Percentiles rank a stretch among this genome's conserved stretches.
phyloP scores from a whole-genome alignment of 2,113 vertebrate species.

The Zingel zingel region DNA sequence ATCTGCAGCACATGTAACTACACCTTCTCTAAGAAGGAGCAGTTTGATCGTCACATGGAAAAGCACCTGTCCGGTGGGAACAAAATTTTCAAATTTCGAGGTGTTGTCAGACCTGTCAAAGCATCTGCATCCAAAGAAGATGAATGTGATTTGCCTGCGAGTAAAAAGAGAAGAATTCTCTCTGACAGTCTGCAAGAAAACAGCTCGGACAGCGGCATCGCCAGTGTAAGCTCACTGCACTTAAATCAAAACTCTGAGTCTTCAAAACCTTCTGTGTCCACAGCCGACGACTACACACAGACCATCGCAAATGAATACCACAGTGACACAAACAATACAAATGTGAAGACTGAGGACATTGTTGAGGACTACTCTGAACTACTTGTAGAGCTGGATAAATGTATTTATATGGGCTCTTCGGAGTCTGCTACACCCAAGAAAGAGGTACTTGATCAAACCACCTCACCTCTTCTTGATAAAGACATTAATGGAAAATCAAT shows the following conservation, averaged over 20 bases:
- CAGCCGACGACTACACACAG: conserved; percentile 73
- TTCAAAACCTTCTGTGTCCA: conserved; percentile 68
- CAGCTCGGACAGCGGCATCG: conserved; percentile 77
- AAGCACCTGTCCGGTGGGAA: conserved; percentile 91
- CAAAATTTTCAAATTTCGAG: conserved; percentile 92
- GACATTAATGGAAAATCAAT: conserved; percentile 60
- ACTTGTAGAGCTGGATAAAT: conserved; percentile 74
- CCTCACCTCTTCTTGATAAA: conserved; percentile 52
- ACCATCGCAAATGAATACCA: conserved; percentile 47
- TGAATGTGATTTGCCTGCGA: conserved; percentile 82
- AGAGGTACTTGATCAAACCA: conserved; percentile 46
- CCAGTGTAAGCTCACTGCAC: conserved; percentile 62
- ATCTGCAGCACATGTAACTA: conserved; percentile 99
- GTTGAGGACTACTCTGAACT: conserved; percentile 83
- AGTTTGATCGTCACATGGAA: conserved; percentile 98
- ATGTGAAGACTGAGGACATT: conserved; percentile 83
- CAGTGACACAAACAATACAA: conserved; percentile 65
- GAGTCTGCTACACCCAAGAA: conserved; percentile 76
- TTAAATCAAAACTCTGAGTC: conserved; percentile 62
- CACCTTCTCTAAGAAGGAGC: conserved; percentile 98
- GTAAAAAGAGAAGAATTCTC: conserved; percentile 86
- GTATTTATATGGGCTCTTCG: conserved; percentile 70
- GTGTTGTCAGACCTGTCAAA: conserved; percentile 88
- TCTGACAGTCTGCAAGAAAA: conserved; percentile 76
- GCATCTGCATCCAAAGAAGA: conserved; percentile 75